Percentiles rank a stretch among this genome's conserved stretches.
Conservation (phyloP, 2,113 vertebrate genomes). For the Dendrocopos noguchii region DNA sequence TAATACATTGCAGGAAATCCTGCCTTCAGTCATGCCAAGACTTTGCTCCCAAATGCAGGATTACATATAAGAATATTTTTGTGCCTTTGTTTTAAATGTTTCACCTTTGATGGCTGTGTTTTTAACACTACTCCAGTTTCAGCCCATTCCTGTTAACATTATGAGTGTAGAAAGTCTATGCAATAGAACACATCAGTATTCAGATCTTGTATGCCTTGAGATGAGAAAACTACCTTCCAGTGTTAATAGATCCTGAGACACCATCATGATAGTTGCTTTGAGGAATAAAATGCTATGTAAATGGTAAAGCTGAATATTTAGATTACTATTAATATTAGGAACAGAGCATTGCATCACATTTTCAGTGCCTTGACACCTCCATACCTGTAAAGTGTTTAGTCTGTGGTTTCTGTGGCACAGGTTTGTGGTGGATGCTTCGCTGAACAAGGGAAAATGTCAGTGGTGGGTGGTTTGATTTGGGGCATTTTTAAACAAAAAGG, state of each 20-base stretch:
- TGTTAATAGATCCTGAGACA: not conserved
- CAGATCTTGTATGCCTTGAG: not conserved
- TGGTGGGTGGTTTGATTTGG: not conserved
- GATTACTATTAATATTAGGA: not conserved
- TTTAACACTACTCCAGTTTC: not conserved
- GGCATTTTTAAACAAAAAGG: not conserved
- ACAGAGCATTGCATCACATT: not conserved
- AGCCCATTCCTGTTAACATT: not conserved
- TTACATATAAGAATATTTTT: not conserved
- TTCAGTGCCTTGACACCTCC: not conserved
- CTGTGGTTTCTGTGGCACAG: not conserved
- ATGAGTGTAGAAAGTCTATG: not conserved
- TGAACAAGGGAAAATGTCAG: not conserved
- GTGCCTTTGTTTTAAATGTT: not conserved
- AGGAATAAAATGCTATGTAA: not conserved
- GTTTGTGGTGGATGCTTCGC: not conserved
- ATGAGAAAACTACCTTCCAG: not conserved
- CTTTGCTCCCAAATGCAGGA: not conserved
- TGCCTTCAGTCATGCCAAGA: not conserved
- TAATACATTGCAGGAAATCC: not conserved
- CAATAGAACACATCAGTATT: not conserved
- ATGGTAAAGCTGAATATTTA: not conserved
- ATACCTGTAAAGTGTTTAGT: not conserved
- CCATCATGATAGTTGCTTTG: not conserved
- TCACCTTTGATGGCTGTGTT: not conserved